Percentiles rank a stretch among this genome's conserved stretches.
Conservation (phyloP, 2,888 invertebrate genomes). For the Criorhina ranunculi region DNA sequence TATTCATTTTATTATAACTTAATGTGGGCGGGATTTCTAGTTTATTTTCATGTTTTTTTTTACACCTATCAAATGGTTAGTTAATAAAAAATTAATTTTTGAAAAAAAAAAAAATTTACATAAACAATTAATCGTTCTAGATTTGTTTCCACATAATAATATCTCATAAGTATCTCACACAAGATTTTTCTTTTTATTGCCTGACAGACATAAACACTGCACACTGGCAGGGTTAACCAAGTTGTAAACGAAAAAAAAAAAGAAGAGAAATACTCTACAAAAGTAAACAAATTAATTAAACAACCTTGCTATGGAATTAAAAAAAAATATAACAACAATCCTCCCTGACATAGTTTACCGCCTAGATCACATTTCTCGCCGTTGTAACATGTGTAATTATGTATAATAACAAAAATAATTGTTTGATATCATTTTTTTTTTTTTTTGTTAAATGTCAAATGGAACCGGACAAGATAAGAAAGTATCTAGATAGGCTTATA, state of each 20-base stretch:
- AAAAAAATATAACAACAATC: conserved; percentile 22
- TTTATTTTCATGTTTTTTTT: background rate
- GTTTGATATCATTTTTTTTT: conserved; percentile 13
- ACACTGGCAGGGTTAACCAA: conserved; percentile 7
- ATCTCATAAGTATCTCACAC: conserved; percentile 26
- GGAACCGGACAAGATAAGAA: conserved; percentile 47
- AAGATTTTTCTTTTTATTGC: conserved; percentile 18
- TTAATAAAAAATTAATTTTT: conserved; percentile 29
- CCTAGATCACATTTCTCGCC: conserved; percentile 23
- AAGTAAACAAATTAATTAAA: conserved; percentile 55
- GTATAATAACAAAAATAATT: conserved; percentile 32
- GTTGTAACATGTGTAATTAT: conserved; percentile 53
- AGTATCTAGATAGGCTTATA: conserved; percentile 11
- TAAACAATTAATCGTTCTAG: conserved; percentile 40
- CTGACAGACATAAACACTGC: conserved; percentile 28
- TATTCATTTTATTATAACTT: conserved; percentile 17
- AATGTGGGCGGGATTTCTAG: conserved; percentile 26
- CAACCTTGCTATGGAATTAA: conserved; percentile 52
- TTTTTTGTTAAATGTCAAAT: conserved; percentile 37
- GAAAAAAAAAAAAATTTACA: conserved; percentile 28
- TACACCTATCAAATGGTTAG: conserved; percentile 16
- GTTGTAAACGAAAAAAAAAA: conserved; percentile 12
- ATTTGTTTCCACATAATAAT: too few species aligned
- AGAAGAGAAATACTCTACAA: background rate
- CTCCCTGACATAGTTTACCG: background rate